These are phyloP conservation scores for Phocoena phocoena DNA, from an alignment of 2,113 vertebrate genomes.

Conservation along the genomic window DNA sequence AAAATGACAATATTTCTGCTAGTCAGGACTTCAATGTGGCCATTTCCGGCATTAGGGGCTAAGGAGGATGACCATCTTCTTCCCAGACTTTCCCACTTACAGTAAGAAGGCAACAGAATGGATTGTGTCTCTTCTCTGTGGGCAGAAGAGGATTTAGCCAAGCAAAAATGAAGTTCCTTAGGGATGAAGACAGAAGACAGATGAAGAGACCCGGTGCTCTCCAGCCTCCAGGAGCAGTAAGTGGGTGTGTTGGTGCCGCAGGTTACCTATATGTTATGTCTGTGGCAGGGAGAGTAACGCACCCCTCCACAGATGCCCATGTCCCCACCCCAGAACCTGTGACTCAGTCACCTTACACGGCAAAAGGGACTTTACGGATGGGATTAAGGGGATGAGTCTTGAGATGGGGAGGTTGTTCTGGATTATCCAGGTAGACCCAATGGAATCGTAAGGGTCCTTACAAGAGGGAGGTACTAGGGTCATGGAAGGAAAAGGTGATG, in stretches of 20 bases:
- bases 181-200: background rate
- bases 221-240: background rate
- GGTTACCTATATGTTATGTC: accelerated
- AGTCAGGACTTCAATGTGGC: background rate
- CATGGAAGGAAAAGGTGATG: background rate
- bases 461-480: background rate
- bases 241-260: accelerated
- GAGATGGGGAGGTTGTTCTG: background rate
- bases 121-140: background rate
- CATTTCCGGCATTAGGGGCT: accelerated
- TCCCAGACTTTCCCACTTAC: background rate
- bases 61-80: too few relatives aligned
- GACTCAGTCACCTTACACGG: background rate
- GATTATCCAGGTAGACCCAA: background rate
- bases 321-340: too few relatives aligned
- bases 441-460: background rate
- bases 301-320: background rate
- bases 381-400: background rate
- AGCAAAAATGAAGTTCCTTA: background rate
- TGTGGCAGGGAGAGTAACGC: background rate
- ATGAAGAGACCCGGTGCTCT: background rate
- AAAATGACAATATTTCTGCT: background rate
- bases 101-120: background rate
- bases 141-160: background rate
- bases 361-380: background rate